phyloP scores from a whole-genome alignment of 2,113 vertebrate genomes.

The Myrmecobius fasciatus region DNA sequence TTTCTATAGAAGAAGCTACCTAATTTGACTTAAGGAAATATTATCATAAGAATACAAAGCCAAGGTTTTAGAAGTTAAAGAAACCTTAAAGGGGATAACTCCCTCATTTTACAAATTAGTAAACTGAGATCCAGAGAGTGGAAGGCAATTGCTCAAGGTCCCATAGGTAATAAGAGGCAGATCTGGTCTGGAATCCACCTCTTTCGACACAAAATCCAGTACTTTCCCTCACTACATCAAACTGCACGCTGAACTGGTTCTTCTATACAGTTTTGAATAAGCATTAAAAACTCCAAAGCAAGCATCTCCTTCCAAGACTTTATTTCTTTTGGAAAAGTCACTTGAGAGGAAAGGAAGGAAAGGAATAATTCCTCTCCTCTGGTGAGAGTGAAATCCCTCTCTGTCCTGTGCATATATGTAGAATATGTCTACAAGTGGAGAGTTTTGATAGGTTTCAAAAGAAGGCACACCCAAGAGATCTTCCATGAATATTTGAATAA shows the following conservation, averaged over 20 bases:
- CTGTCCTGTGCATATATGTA: background rate
- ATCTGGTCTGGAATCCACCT: background rate
- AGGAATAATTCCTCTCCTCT: background rate
- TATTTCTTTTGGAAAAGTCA: background rate
- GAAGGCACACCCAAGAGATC: background rate
- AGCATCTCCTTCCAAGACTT: background rate
- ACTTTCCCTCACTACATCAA: background rate
- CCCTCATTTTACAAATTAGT: background rate
- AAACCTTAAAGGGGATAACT: background rate
- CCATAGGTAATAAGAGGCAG: background rate
- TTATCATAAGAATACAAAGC: background rate
- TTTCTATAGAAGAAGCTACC: background rate
- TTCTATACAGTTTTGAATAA: background rate
- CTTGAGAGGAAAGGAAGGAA: background rate
- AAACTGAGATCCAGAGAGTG: background rate
- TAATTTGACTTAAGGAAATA: background rate
- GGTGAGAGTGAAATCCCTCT: background rate
- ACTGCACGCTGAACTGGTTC: background rate
- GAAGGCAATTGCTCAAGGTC: background rate
- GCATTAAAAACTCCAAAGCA: background rate
- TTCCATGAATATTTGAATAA: background rate
- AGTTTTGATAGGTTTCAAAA: background rate
- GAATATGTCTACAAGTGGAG: background rate
- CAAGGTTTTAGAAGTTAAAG: background rate
- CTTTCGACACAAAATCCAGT: background rate